Evolutionary conservation across 2,888 invertebrate species (phyloP).

Genomic region (Eupithecia dodoneata): DNA sequence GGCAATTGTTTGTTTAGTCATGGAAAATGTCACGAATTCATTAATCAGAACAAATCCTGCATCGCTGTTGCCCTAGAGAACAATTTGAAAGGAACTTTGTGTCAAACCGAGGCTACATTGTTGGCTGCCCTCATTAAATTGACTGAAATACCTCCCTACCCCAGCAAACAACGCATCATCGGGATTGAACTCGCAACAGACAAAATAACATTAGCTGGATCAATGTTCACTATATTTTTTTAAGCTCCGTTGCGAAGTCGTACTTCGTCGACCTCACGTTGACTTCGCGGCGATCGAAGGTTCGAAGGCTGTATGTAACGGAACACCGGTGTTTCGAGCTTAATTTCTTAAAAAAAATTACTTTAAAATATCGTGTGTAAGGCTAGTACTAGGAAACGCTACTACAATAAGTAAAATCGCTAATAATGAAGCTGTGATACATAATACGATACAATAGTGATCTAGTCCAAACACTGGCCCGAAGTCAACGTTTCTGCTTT

Average conservation of each 20-base stretch:
- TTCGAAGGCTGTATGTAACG: too few species aligned
- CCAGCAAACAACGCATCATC: constrained; percentile 49
- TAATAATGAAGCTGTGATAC: too few species aligned
- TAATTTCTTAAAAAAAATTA: too few species aligned
- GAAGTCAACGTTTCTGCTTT: too few species aligned
- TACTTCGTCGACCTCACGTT: background rate
- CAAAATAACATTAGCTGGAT: constrained; percentile 5
- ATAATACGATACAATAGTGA: too few species aligned
- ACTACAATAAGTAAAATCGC: too few species aligned
- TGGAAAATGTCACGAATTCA: background rate
- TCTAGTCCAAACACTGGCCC: too few species aligned
- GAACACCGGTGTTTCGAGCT: too few species aligned
- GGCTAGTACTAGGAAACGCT: too few species aligned
- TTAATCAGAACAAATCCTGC: constrained; percentile 4
- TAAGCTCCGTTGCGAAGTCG: too few species aligned
- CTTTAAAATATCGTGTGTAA: too few species aligned
- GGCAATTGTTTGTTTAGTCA: background rate
- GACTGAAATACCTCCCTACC: constrained; percentile 24
- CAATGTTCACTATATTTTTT: background rate
- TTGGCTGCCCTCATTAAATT: constrained; percentile 23
- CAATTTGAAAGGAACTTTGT: constrained; percentile 23
- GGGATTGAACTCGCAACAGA: constrained; percentile 47
- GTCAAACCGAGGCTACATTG: constrained; percentile 25
- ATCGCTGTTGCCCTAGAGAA: background rate
- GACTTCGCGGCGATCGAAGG: background rate